Conservation (phyloP, 1,140 invertebrate species). For the Periplaneta americana region DNA sequence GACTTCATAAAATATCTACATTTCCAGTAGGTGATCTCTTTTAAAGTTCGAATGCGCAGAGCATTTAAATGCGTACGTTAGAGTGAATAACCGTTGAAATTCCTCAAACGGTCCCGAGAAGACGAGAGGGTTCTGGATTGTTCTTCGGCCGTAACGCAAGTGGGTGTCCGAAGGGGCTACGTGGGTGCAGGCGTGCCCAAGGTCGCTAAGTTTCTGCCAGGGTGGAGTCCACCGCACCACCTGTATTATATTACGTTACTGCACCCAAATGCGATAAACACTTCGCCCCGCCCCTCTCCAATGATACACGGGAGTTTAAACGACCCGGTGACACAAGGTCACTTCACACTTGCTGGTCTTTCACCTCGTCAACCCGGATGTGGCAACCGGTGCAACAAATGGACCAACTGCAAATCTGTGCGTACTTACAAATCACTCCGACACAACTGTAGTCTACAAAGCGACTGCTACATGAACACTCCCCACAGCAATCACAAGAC, state of each 20-base stretch:
- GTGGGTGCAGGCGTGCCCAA: neutral
- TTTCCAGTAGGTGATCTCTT: too few species aligned
- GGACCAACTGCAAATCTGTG: too few species aligned
- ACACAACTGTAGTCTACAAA: neutral
- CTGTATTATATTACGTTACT: neutral
- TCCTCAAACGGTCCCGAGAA: neutral
- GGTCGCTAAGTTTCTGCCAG: neutral
- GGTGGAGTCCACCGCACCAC: neutral
- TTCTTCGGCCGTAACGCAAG: neutral
- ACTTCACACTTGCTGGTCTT: neutral
- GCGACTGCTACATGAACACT: too few species aligned
- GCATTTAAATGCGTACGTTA: too few species aligned
- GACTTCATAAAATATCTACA: too few species aligned
- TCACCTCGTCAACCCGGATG: neutral
- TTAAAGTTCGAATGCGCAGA: too few species aligned
- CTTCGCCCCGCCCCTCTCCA: neutral
- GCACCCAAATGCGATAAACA: neutral
- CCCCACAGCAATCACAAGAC: too few species aligned
- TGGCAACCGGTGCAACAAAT: neutral
- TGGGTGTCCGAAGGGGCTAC: neutral
- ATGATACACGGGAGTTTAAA: neutral
- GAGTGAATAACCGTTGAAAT: neutral
- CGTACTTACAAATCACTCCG: too few species aligned
- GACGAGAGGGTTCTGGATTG: neutral
- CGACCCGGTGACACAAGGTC: neutral